These are phyloP conservation scores for Cryptotis parvus DNA, from an alignment of 2,113 vertebrate species.

Conservation along the genomic window DNA sequence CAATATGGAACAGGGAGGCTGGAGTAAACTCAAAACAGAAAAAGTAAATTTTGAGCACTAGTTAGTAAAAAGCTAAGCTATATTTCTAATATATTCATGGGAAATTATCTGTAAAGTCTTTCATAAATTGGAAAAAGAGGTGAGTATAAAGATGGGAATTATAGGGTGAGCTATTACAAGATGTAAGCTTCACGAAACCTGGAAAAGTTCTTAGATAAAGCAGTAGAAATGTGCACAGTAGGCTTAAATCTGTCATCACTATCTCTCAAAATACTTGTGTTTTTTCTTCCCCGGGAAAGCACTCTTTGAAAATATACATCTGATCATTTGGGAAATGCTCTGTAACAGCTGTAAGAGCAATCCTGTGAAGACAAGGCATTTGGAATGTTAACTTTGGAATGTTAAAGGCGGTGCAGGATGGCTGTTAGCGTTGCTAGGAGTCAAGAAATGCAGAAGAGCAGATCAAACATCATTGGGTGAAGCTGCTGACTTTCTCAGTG, in stretches of 20 bases:
- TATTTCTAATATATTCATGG: slow-evolving; percentile 37
- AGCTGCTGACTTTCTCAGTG: slow-evolving; percentile 25
- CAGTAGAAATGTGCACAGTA: background rate
- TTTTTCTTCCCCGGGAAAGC: slow-evolving; percentile 46
- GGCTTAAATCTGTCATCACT: slow-evolving; percentile 47
- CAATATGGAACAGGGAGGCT: slow-evolving; percentile 21
- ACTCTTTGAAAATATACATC: background rate
- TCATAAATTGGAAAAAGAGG: background rate
- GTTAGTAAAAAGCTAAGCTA: slow-evolving; percentile 32
- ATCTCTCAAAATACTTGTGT: slow-evolving; percentile 33
- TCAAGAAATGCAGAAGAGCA: slow-evolving; percentile 43
- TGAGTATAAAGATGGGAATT: slow-evolving; percentile 30
- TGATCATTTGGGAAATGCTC: slow-evolving; percentile 28
- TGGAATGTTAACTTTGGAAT: slow-evolving; percentile 7
- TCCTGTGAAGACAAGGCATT: background rate
- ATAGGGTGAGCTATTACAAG: background rate
- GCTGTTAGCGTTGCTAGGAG: slow-evolving; percentile 50
- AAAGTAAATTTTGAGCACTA: slow-evolving; percentile 34
- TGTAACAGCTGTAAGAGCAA: background rate
- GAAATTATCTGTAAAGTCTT: slow-evolving; percentile 52
- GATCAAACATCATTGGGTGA: slow-evolving; percentile 47
- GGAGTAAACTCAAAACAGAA: slow-evolving; percentile 5
- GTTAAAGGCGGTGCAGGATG: background rate
- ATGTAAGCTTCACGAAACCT: background rate
- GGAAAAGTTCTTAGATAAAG: background rate